Evolutionary conservation across 2,113 vertebrate genomes (phyloP).

Genomic region (Symphodus melops): DNA sequence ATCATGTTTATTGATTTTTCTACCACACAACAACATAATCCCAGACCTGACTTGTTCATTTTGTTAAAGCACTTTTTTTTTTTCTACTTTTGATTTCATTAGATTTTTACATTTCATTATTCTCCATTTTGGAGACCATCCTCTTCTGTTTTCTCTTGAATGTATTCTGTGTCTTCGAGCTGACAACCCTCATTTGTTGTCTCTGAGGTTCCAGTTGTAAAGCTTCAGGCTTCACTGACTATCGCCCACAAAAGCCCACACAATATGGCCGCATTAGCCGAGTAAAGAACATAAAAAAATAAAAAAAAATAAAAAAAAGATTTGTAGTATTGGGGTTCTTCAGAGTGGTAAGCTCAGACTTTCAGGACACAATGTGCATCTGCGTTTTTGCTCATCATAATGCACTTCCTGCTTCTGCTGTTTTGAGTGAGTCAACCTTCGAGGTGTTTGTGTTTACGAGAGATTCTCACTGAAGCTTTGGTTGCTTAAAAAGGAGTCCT

Average conservation of each 20-base stretch:
- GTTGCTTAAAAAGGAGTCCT: not conserved
- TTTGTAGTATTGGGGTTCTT: not conserved
- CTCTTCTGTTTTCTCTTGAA: not conserved
- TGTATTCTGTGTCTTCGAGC: not conserved
- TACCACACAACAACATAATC: not conserved
- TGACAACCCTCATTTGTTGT: not conserved
- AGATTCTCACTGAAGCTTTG: not conserved
- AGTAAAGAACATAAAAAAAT: not conserved
- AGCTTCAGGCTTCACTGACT: not conserved
- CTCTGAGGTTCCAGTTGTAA: constrained; percentile 13
- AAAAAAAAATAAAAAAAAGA: not conserved
- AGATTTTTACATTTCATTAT: not conserved
- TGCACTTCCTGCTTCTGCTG: constrained; percentile 3
- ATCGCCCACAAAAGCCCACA: constrained; percentile 5
- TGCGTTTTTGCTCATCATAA: not conserved
- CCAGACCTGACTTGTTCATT: not conserved
- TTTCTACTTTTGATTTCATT: not conserved
- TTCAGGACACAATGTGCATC: not conserved
- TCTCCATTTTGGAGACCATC: too few species aligned
- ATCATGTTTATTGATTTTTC: too few species aligned
- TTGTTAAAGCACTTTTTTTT: not conserved
- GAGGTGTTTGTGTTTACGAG: not conserved
- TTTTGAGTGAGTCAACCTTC: not conserved
- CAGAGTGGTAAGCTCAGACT: not conserved
- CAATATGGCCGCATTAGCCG: not conserved